phyloP scores from a whole-genome alignment of 92 coral and sea anemone genomes.

The Micromussa lordhowensis region DNA sequence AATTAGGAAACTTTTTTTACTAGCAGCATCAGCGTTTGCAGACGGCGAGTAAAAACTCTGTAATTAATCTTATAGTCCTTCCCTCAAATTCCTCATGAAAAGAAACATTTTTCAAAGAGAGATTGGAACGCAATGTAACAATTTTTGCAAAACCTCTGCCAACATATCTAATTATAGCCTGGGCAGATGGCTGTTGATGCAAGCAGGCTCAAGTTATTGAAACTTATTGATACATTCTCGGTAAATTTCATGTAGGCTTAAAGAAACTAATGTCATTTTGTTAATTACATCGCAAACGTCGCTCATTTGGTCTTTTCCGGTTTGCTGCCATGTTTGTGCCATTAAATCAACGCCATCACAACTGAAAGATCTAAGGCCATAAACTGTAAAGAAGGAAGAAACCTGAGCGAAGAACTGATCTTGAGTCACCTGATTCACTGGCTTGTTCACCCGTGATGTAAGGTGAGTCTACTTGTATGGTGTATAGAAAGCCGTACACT shows the following conservation, averaged over 20 bases:
- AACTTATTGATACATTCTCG: conserved; percentile 35
- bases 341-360: background rate
- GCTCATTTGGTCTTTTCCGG: conserved; percentile 35
- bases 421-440: background rate
- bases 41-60: background rate
- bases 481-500: background rate
- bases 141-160: background rate
- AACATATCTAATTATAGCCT: background rate
- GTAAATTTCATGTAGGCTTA: conserved; percentile 23
- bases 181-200: conserved; percentile 4
- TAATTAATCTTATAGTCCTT: background rate
- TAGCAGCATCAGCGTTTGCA: background rate
- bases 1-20: background rate
- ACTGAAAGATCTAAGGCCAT: background rate
- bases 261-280: conserved; percentile 33
- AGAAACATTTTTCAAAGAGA: background rate
- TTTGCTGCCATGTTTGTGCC: background rate
- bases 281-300: conserved; percentile 45
- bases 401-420: background rate
- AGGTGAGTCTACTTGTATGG: background rate
- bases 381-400: background rate
- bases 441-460: background rate
- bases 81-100: background rate
- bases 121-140: background rate
- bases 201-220: conserved; percentile 2